These are phyloP conservation scores for Isotomurus palustris DNA, from an alignment of 2,888 invertebrate genomes.

Conservation along the genomic window DNA sequence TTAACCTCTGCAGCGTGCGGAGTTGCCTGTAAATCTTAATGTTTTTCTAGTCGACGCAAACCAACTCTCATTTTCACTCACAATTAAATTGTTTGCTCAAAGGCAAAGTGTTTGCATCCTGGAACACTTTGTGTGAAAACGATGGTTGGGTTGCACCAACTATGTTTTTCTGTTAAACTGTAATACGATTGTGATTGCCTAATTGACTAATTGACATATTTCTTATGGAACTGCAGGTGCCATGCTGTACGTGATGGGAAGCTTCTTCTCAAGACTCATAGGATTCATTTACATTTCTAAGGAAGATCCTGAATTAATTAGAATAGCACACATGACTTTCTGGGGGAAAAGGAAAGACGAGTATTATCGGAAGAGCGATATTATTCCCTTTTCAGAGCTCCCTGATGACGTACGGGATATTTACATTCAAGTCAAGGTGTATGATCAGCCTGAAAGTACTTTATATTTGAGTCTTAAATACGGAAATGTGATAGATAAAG, in stretches of 20 bases:
- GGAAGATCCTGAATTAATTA: slow-evolving; percentile 16
- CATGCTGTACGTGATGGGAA: slow-evolving; percentile 40
- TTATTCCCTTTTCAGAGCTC: slow-evolving; percentile 32
- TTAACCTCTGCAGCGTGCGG: slow-evolving; percentile 15
- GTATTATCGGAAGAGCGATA: slow-evolving; percentile 6
- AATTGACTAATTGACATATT: too few species aligned
- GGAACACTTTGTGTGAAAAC: too few species aligned
- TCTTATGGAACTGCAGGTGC: too few species aligned
- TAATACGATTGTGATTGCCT: too few species aligned
- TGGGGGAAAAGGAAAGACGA: slow-evolving; percentile 34
- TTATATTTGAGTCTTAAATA: slow-evolving; percentile 27
- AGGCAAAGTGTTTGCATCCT: too few species aligned
- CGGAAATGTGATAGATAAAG: slow-evolving; percentile 17
- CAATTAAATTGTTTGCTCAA: too few species aligned
- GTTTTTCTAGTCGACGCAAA: too few species aligned
- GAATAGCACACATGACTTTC: slow-evolving; percentile 36
- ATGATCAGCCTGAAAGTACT: slow-evolving; percentile 11
- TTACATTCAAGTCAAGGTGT: slow-evolving; percentile 24
- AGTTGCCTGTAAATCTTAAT: slow-evolving; percentile 40
- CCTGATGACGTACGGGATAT: slow-evolving; percentile 12
- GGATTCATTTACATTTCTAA: slow-evolving; percentile 33
- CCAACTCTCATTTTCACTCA: background rate
- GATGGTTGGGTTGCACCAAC: too few species aligned
- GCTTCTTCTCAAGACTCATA: slow-evolving; percentile 23
- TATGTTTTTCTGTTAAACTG: too few species aligned